These are phyloP conservation scores for Thereva nobilitata DNA, from an alignment of 2,888 invertebrate genomes.

Conservation along the genomic window DNA sequence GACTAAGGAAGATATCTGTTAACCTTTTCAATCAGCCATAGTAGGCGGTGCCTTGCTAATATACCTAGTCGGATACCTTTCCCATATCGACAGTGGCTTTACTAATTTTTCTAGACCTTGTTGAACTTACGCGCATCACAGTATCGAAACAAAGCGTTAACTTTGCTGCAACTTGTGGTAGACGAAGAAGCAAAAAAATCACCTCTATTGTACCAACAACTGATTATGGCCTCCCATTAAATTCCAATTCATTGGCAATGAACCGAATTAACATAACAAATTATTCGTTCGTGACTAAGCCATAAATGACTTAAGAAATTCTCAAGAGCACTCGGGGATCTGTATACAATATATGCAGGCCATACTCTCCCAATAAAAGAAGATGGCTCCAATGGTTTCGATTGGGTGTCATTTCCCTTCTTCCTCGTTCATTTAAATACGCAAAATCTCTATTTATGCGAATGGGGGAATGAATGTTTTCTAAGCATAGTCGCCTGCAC, in stretches of 20 bases:
- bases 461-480: neutral
- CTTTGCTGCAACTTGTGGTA: too few relatives aligned
- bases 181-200: conserved; percentile 13
- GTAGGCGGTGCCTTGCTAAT: too few relatives aligned
- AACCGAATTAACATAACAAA: conserved; percentile 58
- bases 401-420: conserved; percentile 33
- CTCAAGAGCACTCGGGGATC: conserved; percentile 20
- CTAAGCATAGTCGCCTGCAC: too few relatives aligned
- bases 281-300: conserved; percentile 60
- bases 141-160: too few relatives aligned
- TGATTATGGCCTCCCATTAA: conserved; percentile 43
- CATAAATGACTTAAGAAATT: conserved; percentile 54
- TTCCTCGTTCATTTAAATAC: conserved; percentile 34
- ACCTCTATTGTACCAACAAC: conserved; percentile 21
- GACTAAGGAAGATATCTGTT: too few relatives aligned
- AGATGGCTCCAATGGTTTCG: conserved; percentile 20
- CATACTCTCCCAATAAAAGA: conserved; percentile 10
- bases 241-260: conserved; percentile 44
- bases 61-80: too few relatives aligned
- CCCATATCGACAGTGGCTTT: too few relatives aligned
- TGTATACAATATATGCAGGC: neutral
- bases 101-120: too few relatives aligned
- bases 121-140: too few relatives aligned
- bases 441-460: conserved; percentile 32
- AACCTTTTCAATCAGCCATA: too few relatives aligned